These are phyloP conservation scores for Kryptolebias marmoratus DNA, from an alignment of 2,113 vertebrate species.

Conservation along the genomic window DNA sequence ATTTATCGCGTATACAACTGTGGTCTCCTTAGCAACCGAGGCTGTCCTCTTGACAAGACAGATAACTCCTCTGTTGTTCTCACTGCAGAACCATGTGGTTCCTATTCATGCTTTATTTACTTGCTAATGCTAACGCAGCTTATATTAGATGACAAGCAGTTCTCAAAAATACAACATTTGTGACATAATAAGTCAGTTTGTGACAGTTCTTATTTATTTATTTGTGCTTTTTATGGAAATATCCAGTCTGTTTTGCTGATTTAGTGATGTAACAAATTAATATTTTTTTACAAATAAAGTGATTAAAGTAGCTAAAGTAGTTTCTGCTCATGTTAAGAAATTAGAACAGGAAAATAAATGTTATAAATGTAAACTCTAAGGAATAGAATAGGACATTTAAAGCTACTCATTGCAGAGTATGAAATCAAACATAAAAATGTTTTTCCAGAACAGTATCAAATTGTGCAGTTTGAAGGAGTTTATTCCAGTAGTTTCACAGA, in stretches of 20 bases:
- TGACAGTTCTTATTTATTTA: background rate
- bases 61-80: constrained; percentile 61
- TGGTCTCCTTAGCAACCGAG: constrained; percentile 73
- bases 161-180: constrained; percentile 1
- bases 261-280: background rate
- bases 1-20: constrained; percentile 46
- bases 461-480: no score
- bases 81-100: constrained; percentile 68
- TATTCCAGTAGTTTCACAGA: no score
- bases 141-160: constrained; percentile 3
- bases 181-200: background rate
- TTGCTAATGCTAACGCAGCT: constrained; percentile 19
- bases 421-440: no score
- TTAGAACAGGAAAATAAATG: no score
- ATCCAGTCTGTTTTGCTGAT: background rate
- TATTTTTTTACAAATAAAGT: background rate
- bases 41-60: constrained; percentile 55
- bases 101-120: constrained; percentile 59
- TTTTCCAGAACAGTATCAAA: no score
- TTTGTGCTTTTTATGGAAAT: background rate
- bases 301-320: background rate
- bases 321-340: background rate
- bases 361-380: no score
- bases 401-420: no score
- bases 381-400: no score